phyloP scores from a whole-genome alignment of 2,797 vertebrate species.

The Typhlichthys subterraneus region DNA sequence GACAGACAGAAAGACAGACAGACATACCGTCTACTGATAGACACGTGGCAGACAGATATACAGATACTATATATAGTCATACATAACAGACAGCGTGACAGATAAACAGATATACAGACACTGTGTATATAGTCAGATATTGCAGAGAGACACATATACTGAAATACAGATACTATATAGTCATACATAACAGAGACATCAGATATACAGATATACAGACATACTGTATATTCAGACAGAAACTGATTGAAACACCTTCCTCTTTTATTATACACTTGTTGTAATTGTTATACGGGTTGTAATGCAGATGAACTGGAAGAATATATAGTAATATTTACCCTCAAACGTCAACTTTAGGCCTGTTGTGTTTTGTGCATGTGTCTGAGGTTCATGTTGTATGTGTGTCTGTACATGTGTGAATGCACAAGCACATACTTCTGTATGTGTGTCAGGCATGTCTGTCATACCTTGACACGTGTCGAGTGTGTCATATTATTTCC shows the following conservation, averaged over 20 bases:
- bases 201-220: neutral
- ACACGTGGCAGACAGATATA: neutral
- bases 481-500: conserved; percentile 13
- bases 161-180: neutral
- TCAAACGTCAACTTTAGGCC: conserved; percentile 7
- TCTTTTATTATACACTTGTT: too few species aligned
- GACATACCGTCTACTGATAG: neutral
- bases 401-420: conserved; percentile 21
- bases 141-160: neutral
- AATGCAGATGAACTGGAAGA: conserved; percentile 11
- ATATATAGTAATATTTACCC: conserved; percentile 31
- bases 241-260: neutral
- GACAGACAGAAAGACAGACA: conserved; percentile 23
- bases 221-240: too few species aligned
- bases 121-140: too few species aligned
- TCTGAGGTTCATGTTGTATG: neutral
- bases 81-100: neutral
- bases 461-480: neutral
- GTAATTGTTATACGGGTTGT: neutral
- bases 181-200: neutral
- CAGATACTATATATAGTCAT: neutral
- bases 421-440: conserved; percentile 2
- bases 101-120: neutral
- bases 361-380: too few species aligned
- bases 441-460: conserved; percentile 4